Percentiles rank a stretch among this genome's conserved stretches.
phyloP scores from a whole-genome alignment of 2,888 invertebrate genomes.

The Synanthedon tipuliformis region DNA sequence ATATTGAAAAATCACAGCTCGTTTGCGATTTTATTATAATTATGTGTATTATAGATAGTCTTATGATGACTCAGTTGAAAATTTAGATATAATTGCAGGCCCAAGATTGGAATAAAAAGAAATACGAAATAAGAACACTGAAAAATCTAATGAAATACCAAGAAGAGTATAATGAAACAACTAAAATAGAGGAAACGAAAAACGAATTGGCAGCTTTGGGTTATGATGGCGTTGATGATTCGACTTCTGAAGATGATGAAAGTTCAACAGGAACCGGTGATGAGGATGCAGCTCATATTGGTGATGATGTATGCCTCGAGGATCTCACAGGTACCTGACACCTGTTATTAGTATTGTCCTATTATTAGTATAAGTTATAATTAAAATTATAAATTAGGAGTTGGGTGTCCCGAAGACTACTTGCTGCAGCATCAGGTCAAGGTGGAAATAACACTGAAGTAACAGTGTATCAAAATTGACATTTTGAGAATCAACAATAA shows the following conservation, averaged over 20 bases:
- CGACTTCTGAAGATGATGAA: conserved; percentile 59
- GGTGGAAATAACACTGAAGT: no score
- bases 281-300: conserved; percentile 74
- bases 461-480: no score
- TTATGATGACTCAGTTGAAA: no score
- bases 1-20: no score
- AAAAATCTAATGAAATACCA: conserved; percentile 68
- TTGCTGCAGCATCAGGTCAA: conserved; percentile 7
- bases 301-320: conserved; percentile 78
- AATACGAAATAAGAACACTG: conserved; percentile 72
- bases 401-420: not conserved
- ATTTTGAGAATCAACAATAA: no score
- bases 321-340: conserved; percentile 75
- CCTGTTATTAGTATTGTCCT: not conserved
- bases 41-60: no score
- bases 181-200: conserved; percentile 65
- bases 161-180: conserved; percentile 60
- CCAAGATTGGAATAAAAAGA: conserved; percentile 49
- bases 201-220: conserved; percentile 58
- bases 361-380: no score
- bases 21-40: no score
- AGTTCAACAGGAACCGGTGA: conserved; percentile 59
- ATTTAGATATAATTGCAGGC: conserved; percentile 40
- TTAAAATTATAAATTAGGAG: no score
- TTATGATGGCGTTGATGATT: conserved; percentile 48